Percentiles rank a stretch among this genome's conserved stretches.
Conservation (phyloP, 2,888 invertebrate genomes). For the Pristionchus arcanus region DNA sequence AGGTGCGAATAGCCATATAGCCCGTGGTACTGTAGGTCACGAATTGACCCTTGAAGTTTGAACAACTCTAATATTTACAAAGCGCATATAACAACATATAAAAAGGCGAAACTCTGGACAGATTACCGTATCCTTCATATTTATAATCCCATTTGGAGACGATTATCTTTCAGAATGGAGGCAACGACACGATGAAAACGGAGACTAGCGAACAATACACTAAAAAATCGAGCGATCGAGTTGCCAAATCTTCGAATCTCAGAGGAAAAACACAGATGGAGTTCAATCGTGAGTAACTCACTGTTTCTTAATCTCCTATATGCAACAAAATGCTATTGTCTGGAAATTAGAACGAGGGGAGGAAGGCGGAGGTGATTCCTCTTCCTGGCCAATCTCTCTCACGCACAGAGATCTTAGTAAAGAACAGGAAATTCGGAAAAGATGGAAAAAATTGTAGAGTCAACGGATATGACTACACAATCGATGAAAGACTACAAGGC, state of each 20-base stretch:
- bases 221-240: neutral
- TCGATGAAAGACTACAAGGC: slow-evolving; percentile 57
- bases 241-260: neutral
- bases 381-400: no score
- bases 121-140: no score
- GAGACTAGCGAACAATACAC: slow-evolving; percentile 38
- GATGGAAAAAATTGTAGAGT: slow-evolving; percentile 31
- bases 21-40: no score
- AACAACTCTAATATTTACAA: no score
- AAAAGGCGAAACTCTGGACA: no score
- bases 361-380: no score
- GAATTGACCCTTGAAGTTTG: no score
- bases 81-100: no score
- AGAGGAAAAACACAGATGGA: slow-evolving; percentile 35
- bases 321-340: neutral
- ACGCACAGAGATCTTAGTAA: no score
- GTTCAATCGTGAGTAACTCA: slow-evolving; percentile 14
- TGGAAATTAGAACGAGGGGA: neutral
- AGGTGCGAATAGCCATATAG: no score
- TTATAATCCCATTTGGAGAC: neutral
- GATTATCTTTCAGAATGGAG: slow-evolving; percentile 10
- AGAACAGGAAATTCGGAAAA: no score
- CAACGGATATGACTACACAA: slow-evolving; percentile 58
- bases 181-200: neutral
- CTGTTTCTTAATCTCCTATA: no score